Evolutionary conservation across 1,140 invertebrate genomes (phyloP).

Genomic region (Procambarus virginalis): DNA sequence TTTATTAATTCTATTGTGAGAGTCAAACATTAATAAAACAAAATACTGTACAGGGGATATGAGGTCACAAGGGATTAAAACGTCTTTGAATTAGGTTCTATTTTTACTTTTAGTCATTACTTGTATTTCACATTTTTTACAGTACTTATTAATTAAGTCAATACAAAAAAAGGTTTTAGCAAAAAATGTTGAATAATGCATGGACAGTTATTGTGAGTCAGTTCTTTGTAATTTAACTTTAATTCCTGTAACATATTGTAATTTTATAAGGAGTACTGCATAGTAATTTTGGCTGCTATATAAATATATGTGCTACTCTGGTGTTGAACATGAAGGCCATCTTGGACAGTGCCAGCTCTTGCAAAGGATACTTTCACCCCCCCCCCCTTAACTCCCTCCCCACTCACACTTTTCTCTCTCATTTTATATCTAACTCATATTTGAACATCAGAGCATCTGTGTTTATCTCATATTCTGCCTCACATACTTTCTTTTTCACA

Average conservation of each 20-base stretch:
- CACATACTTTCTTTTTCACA: too few relatives aligned
- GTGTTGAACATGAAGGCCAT: conserved; percentile 31
- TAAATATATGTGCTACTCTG: conserved; percentile 45
- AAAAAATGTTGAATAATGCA: conserved; percentile 55
- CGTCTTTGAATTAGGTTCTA: conserved; percentile 12
- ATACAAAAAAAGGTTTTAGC: conserved; percentile 32
- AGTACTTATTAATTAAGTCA: conserved; percentile 22
- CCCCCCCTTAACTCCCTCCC: background rate
- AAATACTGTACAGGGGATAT: background rate
- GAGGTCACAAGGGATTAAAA: conserved; percentile 6
- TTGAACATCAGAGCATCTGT: background rate
- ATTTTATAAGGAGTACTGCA: conserved; percentile 46
- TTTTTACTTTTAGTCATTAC: conserved; percentile 24
- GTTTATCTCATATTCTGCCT: too few relatives aligned
- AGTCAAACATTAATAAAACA: background rate
- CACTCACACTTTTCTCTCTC: too few relatives aligned
- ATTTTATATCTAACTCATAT: background rate
- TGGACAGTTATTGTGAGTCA: conserved; percentile 45
- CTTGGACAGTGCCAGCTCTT: conserved; percentile 16
- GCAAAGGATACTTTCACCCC: conserved; percentile 12
- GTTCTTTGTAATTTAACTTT: conserved; percentile 47
- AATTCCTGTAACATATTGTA: conserved; percentile 56
- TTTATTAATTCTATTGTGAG: background rate
- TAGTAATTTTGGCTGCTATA: conserved; percentile 42
- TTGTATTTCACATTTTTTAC: conserved; percentile 39